phyloP scores from a whole-genome alignment of 2,888 invertebrate genomes.

The Apotomis capreana region DNA sequence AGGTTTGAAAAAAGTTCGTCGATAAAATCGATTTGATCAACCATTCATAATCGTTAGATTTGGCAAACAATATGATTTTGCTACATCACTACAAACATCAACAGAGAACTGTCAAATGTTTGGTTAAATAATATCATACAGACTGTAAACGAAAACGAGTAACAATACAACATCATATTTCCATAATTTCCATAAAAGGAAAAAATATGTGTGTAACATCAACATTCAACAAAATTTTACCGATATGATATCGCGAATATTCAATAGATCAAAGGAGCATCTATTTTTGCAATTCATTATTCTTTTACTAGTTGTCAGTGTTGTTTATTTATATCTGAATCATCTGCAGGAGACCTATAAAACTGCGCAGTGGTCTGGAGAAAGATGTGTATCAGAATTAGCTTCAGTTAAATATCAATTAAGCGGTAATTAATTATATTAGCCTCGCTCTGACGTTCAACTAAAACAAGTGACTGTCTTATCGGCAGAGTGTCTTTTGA shows the following conservation, averaged over 20 bases:
- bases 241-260: conserved; percentile 50
- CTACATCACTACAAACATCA: no score
- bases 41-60: no score
- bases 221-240: not conserved
- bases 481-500: not conserved
- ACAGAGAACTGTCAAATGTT: no score
- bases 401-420: conserved; percentile 70
- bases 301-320: conserved; percentile 50
- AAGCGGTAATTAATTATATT: conserved; percentile 54
- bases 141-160: no score
- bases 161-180: no score
- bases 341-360: conserved; percentile 60
- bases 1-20: no score
- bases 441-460: not conserved
- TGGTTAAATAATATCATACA: no score
- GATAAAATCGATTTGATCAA: no score
- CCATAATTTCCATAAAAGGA: not conserved
- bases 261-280: conserved; percentile 54
- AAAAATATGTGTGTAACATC: not conserved
- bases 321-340: conserved; percentile 62
- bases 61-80: no score
- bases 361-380: conserved; percentile 58
- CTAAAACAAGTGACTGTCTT: not conserved
- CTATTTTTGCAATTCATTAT: conserved; percentile 53
- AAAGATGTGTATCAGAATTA: conserved; percentile 67